Evolutionary conservation across 2,888 invertebrate genomes (phyloP).

Genomic region (Drepana falcataria): DNA sequence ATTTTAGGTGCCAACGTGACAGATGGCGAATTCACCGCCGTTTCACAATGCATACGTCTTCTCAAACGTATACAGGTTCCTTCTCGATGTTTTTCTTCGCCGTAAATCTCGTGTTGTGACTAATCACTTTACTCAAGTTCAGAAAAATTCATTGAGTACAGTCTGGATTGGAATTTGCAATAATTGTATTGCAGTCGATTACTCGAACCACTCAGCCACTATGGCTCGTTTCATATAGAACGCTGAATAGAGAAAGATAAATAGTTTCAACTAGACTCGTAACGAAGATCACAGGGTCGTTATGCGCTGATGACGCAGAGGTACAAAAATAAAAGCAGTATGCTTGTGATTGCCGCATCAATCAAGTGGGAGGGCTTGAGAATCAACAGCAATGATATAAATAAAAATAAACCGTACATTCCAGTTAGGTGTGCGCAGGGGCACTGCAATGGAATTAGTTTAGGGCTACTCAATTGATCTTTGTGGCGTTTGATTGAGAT

Average conservation of each 20-base stretch:
- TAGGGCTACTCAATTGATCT: not conserved
- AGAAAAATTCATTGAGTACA: too few relatives aligned
- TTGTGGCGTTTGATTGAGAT: not conserved
- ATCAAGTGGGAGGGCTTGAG: slow-evolving; percentile 9
- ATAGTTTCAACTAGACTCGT: slow-evolving; percentile 2
- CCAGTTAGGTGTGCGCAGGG: not conserved
- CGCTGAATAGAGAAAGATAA: not conserved
- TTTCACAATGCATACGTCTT: too few relatives aligned
- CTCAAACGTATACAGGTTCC: too few relatives aligned
- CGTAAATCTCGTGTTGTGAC: too few relatives aligned
- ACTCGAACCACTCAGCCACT: too few relatives aligned
- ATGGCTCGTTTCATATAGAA: not conserved
- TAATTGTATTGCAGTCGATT: too few relatives aligned
- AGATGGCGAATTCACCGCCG: too few relatives aligned
- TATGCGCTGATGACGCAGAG: slow-evolving; percentile 1
- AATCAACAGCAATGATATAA: slow-evolving; percentile 3
- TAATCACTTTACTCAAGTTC: too few relatives aligned
- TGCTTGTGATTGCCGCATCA: slow-evolving; percentile 15
- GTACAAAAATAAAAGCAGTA: slow-evolving; percentile 8
- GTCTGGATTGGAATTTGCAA: too few relatives aligned
- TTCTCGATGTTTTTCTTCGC: too few relatives aligned
- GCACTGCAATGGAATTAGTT: slow-evolving; percentile 1
- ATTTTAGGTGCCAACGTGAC: too few relatives aligned
- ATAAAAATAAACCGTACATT: slow-evolving; percentile 2
- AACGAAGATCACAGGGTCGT: not conserved